These are phyloP conservation scores for Castor canadensis DNA, from an alignment of 2,113 vertebrate genomes.

Conservation along the genomic window DNA sequence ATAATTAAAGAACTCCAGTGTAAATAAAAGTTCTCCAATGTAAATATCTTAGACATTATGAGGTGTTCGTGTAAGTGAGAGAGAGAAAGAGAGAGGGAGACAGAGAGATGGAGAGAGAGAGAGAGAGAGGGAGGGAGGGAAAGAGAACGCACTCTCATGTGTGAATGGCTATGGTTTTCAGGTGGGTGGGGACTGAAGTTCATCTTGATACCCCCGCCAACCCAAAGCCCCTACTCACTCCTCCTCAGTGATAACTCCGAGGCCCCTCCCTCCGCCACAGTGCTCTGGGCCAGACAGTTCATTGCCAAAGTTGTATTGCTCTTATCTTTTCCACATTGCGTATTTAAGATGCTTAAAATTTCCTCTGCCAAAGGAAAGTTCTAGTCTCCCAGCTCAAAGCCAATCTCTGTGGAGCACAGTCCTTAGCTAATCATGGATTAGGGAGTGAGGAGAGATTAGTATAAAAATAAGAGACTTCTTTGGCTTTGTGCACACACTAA, in stretches of 20 bases:
- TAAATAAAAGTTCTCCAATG: conserved; percentile 5
- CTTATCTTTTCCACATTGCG: conserved; percentile 24
- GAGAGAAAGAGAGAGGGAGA: too few species aligned
- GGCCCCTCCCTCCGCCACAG: neutral
- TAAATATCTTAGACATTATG: neutral
- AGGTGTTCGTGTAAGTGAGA: neutral
- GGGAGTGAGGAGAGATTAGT: neutral
- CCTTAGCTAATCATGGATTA: neutral
- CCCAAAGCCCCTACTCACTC: too few species aligned
- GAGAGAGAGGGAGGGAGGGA: too few species aligned
- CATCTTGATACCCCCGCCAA: neutral
- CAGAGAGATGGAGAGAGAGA: too few species aligned
- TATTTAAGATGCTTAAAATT: conserved; percentile 56
- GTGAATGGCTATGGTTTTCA: neutral
- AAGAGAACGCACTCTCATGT: too few species aligned
- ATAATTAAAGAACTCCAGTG: neutral
- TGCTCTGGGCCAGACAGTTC: neutral
- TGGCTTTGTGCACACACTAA: neutral
- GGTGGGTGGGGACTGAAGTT: neutral
- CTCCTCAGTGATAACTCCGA: neutral
- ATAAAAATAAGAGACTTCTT: neutral
- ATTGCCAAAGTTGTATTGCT: neutral
- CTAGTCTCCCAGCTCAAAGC: neutral
- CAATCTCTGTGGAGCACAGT: neutral
- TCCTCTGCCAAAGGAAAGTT: conserved; percentile 26